Conservation (phyloP, 2,113 vertebrate species). For the Buteo buteo region DNA sequence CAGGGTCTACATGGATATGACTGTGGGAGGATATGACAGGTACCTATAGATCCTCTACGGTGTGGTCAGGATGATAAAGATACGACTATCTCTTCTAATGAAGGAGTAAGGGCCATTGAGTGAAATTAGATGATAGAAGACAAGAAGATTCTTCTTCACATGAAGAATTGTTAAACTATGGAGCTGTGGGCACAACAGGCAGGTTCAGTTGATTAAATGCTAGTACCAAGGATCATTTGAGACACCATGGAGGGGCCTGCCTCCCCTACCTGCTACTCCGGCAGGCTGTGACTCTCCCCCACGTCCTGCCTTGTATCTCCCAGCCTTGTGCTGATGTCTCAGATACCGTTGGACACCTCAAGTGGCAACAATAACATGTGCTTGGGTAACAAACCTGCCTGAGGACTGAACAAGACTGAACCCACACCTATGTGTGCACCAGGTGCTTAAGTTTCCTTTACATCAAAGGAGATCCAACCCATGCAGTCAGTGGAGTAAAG, state of each 20-base stretch:
- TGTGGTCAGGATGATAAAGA: background rate
- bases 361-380: background rate
- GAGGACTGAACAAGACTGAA: background rate
- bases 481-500: background rate
- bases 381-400: background rate
- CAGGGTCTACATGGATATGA: background rate
- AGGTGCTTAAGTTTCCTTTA: background rate
- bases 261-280: background rate
- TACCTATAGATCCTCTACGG: background rate
- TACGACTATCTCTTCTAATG: background rate
- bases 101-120: background rate
- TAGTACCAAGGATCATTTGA: background rate
- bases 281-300: background rate
- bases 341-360: background rate
- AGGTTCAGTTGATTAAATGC: background rate
- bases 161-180: background rate
- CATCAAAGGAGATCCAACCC: background rate
- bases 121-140: background rate
- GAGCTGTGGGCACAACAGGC: background rate
- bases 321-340: background rate
- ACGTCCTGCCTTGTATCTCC: background rate
- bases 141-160: background rate
- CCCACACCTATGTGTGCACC: background rate
- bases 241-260: background rate
- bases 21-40: background rate